phyloP scores from a whole-genome alignment of 2,113 vertebrate species.

The Dromiciops gliroides region DNA sequence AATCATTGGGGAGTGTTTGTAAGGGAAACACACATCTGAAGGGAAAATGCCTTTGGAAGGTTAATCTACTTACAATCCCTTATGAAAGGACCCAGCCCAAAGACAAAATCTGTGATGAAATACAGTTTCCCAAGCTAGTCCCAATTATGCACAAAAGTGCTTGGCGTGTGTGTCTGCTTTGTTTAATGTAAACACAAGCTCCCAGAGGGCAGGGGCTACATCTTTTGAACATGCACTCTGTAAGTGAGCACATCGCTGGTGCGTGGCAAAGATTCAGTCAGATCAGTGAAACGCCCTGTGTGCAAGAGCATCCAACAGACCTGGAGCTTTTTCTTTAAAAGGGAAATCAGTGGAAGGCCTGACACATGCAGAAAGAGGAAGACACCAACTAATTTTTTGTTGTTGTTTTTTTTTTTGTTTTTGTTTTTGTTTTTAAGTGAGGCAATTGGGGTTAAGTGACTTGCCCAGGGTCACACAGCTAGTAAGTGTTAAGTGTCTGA shows the following conservation, averaged over 20 bases:
- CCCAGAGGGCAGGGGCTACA: neutral
- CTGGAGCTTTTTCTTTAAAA: neutral
- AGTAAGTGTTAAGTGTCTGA: too few relatives aligned
- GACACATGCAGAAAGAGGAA: neutral
- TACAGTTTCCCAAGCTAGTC: slow-evolving; percentile 1
- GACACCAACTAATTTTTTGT: neutral
- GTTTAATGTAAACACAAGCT: slow-evolving; percentile 14
- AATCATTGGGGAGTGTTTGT: slow-evolving; percentile 40
- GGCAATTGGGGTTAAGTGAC: too few relatives aligned
- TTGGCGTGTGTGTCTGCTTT: neutral
- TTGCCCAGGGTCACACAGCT: too few relatives aligned
- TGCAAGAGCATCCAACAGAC: slow-evolving; percentile 11
- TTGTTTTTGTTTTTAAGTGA: too few relatives aligned
- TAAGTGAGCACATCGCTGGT: neutral
- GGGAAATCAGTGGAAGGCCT: neutral
- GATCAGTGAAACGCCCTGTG: slow-evolving; percentile 14
- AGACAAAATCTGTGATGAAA: slow-evolving; percentile 43
- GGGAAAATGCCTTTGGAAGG: slow-evolving; percentile 42
- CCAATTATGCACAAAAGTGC: slow-evolving; percentile 16
- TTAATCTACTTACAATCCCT: slow-evolving; percentile 18
- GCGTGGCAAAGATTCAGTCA: slow-evolving; percentile 13
- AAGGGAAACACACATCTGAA: slow-evolving; percentile 50
- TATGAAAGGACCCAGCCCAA: slow-evolving; percentile 45
- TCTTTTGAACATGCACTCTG: slow-evolving; percentile 30
- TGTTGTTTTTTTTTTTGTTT: too few relatives aligned